phyloP scores from a whole-genome alignment of 2,888 invertebrate genomes.

The Micoletzkya japonica region DNA sequence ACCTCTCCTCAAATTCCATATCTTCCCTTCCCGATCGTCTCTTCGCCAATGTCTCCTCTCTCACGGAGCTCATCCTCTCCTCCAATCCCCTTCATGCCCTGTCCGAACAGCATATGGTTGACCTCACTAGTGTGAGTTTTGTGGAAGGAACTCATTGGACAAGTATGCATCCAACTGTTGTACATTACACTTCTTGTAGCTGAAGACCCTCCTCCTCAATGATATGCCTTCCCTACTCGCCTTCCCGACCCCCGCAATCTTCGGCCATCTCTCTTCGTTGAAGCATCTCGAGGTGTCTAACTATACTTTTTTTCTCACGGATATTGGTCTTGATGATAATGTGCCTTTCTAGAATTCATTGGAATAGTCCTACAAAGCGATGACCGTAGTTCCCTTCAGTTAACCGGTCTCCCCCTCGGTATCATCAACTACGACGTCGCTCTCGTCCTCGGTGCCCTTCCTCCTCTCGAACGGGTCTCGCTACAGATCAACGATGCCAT shows the following conservation, averaged over 20 bases:
- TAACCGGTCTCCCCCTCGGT: slow-evolving; percentile 10
- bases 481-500: slow-evolving; percentile 20
- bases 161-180: too few species aligned
- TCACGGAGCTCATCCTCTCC: slow-evolving; percentile 57
- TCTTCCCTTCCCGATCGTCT: slow-evolving; percentile 41
- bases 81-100: slow-evolving; percentile 49
- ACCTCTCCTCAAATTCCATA: slow-evolving; percentile 54
- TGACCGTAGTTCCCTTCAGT: too few species aligned
- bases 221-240: slow-evolving; percentile 47
- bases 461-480: slow-evolving; percentile 21
- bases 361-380: too few species aligned
- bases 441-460: slow-evolving; percentile 12
- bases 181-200: slow-evolving; percentile 29
- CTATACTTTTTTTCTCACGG: background rate
- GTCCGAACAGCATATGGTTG: slow-evolving; percentile 43
- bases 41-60: slow-evolving; percentile 46
- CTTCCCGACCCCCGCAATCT: slow-evolving; percentile 47
- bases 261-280: slow-evolving; percentile 45
- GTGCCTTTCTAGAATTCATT: too few species aligned
- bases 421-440: slow-evolving; percentile 19
- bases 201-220: slow-evolving; percentile 48
- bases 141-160: too few species aligned
- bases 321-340: too few species aligned
- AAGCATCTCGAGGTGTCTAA: slow-evolving; percentile 34
- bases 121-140: background rate